Percentiles rank a stretch among this genome's conserved stretches.
phyloP scores from a whole-genome alignment of 2,888 invertebrate genomes.

The Campopleginae sp. region DNA sequence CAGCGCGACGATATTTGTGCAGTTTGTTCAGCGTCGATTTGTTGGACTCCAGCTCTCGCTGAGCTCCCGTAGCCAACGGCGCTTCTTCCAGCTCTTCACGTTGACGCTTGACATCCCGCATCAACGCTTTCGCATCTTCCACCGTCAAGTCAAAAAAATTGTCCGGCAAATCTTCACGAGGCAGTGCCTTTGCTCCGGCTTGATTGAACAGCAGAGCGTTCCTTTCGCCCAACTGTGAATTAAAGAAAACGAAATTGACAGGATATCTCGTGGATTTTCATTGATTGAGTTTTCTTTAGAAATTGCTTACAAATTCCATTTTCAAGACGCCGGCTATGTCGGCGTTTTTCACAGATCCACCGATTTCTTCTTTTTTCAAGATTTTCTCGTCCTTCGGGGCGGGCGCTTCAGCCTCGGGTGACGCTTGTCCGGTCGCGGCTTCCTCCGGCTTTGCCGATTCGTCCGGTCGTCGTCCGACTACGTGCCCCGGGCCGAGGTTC shows the following conservation, averaged over 20 bases:
- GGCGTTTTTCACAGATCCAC: conserved; percentile 27
- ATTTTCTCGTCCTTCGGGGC: conserved; percentile 60
- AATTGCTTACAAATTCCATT: conserved; percentile 83
- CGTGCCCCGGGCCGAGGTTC: conserved; percentile 74
- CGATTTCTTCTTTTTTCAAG: conserved; percentile 53
- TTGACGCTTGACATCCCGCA: conserved; percentile 89
- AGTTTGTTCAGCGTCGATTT: conserved; percentile 86
- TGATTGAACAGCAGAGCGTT: conserved; percentile 91
- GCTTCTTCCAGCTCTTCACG: conserved; percentile 89
- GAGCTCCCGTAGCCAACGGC: conserved; percentile 89
- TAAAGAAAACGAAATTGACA: not conserved
- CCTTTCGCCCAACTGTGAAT: conserved; percentile 89
- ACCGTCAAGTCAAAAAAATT: conserved; percentile 95
- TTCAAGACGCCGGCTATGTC: conserved; percentile 73
- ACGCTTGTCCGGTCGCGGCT: conserved; percentile 11
- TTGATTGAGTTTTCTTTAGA: not conserved
- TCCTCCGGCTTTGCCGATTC: conserved; percentile 18
- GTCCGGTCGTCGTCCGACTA: conserved; percentile 59
- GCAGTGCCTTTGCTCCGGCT: conserved; percentile 85
- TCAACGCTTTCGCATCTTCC: conserved; percentile 91
- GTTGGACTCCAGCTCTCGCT: conserved; percentile 87
- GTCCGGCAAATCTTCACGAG: conserved; percentile 91
- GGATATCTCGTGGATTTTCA: too few species aligned
- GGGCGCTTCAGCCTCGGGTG: conserved; percentile 45
- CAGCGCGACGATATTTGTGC: conserved; percentile 90